phyloP scores from a whole-genome alignment of 2,113 vertebrate genomes.

The Vulpes ferrilata region DNA sequence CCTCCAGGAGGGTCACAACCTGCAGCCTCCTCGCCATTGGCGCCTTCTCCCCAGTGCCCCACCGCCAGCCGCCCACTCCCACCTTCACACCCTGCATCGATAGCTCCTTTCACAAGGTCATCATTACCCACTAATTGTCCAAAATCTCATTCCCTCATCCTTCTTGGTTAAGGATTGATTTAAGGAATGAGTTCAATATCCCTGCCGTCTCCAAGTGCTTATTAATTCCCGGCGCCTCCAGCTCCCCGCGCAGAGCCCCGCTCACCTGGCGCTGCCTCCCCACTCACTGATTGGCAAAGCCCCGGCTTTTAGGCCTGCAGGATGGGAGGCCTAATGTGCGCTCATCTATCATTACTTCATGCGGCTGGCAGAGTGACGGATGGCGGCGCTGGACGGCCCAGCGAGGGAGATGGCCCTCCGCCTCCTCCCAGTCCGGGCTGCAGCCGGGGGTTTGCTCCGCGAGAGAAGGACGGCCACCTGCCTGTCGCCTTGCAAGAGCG shows the following conservation, averaged over 20 bases:
- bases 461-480: background rate
- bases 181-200: slow-evolving; percentile 79
- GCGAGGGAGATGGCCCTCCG: background rate
- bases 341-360: slow-evolving; percentile 77
- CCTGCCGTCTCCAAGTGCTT: slow-evolving; percentile 54
- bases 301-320: slow-evolving; percentile 75
- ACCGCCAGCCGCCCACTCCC: background rate
- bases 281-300: slow-evolving; percentile 67
- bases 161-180: slow-evolving; percentile 82
- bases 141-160: slow-evolving; percentile 73
- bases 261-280: background rate
- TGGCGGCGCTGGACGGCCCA: background rate
- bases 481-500: background rate
- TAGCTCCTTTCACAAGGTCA: slow-evolving; percentile 67
- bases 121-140: slow-evolving; percentile 81
- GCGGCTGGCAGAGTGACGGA: slow-evolving; percentile 77
- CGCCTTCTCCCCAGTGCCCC: background rate
- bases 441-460: background rate
- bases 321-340: slow-evolving; percentile 77
- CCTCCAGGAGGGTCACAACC: background rate
- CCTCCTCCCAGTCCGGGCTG: background rate
- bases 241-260: background rate
- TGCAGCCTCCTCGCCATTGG: background rate
- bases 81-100: background rate
- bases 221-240: slow-evolving; percentile 77